These are phyloP conservation scores for Cyclopterus lumpus DNA, from an alignment of 2,797 vertebrate genomes.

Conservation along the genomic window DNA sequence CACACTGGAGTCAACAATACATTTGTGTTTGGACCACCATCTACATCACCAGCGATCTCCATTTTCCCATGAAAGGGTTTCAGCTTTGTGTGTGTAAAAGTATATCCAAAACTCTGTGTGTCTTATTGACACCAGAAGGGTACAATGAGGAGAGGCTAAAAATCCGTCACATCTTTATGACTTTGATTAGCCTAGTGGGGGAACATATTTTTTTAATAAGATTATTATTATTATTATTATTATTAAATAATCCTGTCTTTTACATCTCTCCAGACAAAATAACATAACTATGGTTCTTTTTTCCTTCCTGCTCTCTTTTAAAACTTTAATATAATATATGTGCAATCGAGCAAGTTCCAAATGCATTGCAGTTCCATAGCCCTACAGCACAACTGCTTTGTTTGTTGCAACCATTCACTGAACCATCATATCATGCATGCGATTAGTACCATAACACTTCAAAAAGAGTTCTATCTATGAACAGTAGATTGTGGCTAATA, in stretches of 20 bases:
- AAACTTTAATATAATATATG: constrained; percentile 20
- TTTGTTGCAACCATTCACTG: constrained; percentile 10
- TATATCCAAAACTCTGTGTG: constrained; percentile 8
- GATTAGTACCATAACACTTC: neutral
- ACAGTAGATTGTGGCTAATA: neutral
- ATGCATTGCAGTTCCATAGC: neutral
- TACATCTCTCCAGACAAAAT: constrained; percentile 31
- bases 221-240: constrained; percentile 16
- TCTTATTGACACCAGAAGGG: constrained; percentile 28
- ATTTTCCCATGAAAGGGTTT: constrained; percentile 31
- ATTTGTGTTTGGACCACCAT: constrained; percentile 56
- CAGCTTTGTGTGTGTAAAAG: constrained; percentile 23
- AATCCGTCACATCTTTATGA: constrained; percentile 29
- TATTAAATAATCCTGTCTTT: constrained; percentile 28
- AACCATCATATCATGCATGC: constrained; percentile 9
- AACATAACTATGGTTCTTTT: neutral
- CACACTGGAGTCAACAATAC: constrained; percentile 59
- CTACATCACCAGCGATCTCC: constrained; percentile 30
- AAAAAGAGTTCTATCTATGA: neutral
- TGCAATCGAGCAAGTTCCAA: constrained; percentile 1
- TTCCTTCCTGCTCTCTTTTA: neutral
- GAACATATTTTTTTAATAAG: constrained; percentile 19
- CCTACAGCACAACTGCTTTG: constrained; percentile 11
- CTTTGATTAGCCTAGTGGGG: constrained; percentile 40
- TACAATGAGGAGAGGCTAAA: constrained; percentile 14